Base-by-base conservation (phyloP, 1,140 invertebrate genomes). In the Spodoptera litura region DNA sequence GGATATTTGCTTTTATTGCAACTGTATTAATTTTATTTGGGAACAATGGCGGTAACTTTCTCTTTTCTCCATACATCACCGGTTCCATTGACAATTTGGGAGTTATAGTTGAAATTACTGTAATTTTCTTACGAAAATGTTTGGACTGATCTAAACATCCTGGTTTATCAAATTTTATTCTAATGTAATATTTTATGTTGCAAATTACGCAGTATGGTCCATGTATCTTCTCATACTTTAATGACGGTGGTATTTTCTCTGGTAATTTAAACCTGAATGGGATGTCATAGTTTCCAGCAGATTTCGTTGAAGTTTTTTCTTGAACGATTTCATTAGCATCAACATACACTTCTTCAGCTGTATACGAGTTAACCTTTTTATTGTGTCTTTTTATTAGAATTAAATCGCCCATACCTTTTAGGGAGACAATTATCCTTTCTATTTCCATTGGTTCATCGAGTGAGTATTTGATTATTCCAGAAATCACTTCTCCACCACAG, bases 361-460 rank as follows among this genome's bases (percentile, higher is more conserved):
- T 78, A 66, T 20, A 15, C 9, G n/a, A 12, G 20, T 49, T 56
- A n/a, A 20, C 35, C 51, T 64, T 66, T 25, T 79, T 64, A 53
- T 62, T 81, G 4, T 44, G 12, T 78, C 55, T 15, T 52, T 74
- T 58, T 76, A 27, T 70, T 62, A 84, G 15, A 20, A 58, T 77
- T 3, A 88, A 66, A 68, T 27, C 8, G 53, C 86, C 87, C 13
- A 49, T 78, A 0, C 87, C 87, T 81, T 87, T 86, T n/a, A 88
- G 13, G 1, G 86, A 87, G 0, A 85, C 70, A 25, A 73, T 80
- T n/a, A 87, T 84, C 58, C 80, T 81, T 2, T 81, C 80, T 31
- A 85, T 78, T 25, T 75, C 79, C n/a, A 75, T 86, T 27, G 71
- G 79, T 72, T 79, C 75, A 11, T 83, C 78, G 1, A 86, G 72